Evolutionary conservation across 1,140 invertebrate species (phyloP), one percentile per base, ranked within the genome.

Genomic region (Drosophila suzukii): DNA sequence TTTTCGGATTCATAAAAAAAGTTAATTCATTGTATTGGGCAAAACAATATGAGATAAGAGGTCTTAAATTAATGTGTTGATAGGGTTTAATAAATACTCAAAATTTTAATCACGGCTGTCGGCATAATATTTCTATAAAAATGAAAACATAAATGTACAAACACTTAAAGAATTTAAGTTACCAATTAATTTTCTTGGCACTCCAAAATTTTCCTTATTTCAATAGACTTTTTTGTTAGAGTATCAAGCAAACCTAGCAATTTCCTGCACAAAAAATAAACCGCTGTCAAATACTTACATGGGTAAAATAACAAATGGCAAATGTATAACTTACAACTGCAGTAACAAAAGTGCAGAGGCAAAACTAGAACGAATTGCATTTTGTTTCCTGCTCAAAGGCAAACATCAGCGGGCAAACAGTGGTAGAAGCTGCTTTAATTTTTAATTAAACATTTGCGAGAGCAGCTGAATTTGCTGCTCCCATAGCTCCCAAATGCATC

Each of bases 371-470:
- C 51, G 60, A 65, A 74, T 51, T 75, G 59, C 59, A 56, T 75
- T 74, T 74, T 74, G 68, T 74, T 75, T 75, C 27, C 53, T 17
- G 30, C 73, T 58, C 62, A 63, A 82, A 70, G 67, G 60, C 68
- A 72, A 72, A 50, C 61, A 73, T 53, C 27, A 55, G 50, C 20
- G 39, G 63, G 60, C 74, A 81, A 81, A 81, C 66, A 78, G 50
- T 39, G 12, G 11, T 50, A 53, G 63, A 62, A 78, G 82, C 59
- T 78, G 58, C 78, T 82, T 85, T 85, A 86, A 81, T 81, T 88
- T 85, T 88, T 88, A 85, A 85, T 85, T 85, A 85, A 85, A 85
- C 82, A 71, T 57, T 78, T 59, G 62, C 41, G 36, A 70, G 57
- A 55, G 41, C 67, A 39, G 49, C 66, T 67, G 51, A 76, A 77